Base-by-base conservation (phyloP, 2,888 invertebrate genomes). In the Sussaba pulchella region DNA sequence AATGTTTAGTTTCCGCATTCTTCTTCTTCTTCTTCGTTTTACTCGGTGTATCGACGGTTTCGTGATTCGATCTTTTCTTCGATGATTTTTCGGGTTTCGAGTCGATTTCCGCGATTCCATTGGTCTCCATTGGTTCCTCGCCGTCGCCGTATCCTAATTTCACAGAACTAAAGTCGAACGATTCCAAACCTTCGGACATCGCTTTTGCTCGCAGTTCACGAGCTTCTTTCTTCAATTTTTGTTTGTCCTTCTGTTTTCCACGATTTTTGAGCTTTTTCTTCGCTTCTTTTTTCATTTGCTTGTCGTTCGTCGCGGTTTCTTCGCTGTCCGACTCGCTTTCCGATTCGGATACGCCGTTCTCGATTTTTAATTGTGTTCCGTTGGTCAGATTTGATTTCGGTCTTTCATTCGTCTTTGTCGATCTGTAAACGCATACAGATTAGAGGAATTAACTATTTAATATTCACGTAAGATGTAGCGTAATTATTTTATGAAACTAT, bases 211-310 rank as follows among this genome's bases (percentile, higher is more conserved):
- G 90, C 72, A 93, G 85, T 78, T 91, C 86, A 75, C 92, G 92
- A 17, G 93, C 89, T 86, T 93, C 92, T 84, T 94, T 94, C 83
- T 93, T 94, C 67, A 93, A 85, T 83, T 93, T 92, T 61, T 92
- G 91, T 39, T 90, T 90, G 43, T 93, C 91, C 72, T 90, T 92
- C 45, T 85, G 89, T 78, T 87, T 89, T 67, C 83, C 85, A 78
- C 87, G 89, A 26, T 85, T 86, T 78, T 91, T 92, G 59, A 87
- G 88, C 72, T 89, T 90, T 81, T 90, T 91, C 78, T 90, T 92
- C 41, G 84, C 21, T 66, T 75, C 84, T 72, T 59, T 81, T 39
- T 83, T 72, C 10, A 39, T 12, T 26, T 24, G 81, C 71, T 78
- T 77, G 41, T 83, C 84, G 47, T 12, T 39, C 74, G 71, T 80